phyloP scores from a whole-genome alignment of 2,113 vertebrate genomes.

The Tamias sibiricus region DNA sequence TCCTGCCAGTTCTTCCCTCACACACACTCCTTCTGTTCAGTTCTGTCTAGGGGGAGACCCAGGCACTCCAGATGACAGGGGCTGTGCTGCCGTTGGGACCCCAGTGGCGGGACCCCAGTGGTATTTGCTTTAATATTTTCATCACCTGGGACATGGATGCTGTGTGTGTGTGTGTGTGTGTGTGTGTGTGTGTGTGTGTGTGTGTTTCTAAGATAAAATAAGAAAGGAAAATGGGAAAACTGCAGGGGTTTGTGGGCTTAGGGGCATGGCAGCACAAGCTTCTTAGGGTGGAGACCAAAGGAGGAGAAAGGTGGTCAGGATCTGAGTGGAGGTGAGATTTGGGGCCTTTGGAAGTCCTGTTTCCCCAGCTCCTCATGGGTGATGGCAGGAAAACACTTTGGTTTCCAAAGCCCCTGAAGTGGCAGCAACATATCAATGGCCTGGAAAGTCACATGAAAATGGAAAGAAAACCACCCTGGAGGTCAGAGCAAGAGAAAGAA shows the following conservation, averaged over 20 bases:
- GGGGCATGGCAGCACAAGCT: background rate
- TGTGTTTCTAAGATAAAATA: background rate
- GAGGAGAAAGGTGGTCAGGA: background rate
- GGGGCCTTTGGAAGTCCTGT: accelerated
- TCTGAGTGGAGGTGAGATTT: background rate
- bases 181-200: background rate
- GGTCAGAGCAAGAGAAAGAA: background rate
- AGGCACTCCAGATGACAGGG: background rate
- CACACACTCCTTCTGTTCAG: background rate
- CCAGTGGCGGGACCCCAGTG: accelerated
- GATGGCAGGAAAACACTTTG: background rate
- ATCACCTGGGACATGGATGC: background rate
- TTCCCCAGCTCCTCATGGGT: accelerated
- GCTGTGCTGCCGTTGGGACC: background rate
- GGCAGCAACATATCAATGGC: background rate
- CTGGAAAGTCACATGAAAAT: background rate
- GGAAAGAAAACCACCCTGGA: background rate
- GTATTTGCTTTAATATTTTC: background rate
- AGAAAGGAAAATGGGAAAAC: background rate
- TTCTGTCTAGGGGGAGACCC: background rate
- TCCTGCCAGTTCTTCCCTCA: background rate
- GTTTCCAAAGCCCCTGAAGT: background rate
- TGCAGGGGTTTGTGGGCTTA: background rate
- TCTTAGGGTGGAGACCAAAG: background rate
- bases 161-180: too few relatives aligned